Evolutionary conservation across 2,113 vertebrate species (phyloP).

Genomic region (Sander lucioperca): DNA sequence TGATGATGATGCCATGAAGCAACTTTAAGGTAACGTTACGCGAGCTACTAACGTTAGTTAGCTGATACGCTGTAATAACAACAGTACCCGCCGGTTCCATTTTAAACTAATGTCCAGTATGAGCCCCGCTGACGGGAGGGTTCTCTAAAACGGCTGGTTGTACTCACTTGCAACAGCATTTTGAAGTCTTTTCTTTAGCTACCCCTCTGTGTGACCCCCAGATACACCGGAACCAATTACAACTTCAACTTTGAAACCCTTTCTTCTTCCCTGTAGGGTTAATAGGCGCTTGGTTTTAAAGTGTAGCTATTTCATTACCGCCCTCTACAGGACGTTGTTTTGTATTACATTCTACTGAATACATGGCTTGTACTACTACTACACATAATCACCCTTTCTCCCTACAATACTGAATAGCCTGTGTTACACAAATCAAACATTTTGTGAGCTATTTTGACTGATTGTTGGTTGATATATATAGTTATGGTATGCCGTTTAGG

Average conservation of each 20-base stretch:
- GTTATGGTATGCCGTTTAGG: no score
- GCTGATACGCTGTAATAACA: not conserved
- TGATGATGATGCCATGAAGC: constrained; percentile 9
- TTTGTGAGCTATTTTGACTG: no score
- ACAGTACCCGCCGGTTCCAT: rapidly evolving
- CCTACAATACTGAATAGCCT: not conserved
- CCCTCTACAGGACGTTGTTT: not conserved
- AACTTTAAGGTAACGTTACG: constrained; percentile 9
- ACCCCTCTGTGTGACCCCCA: constrained; percentile 44
- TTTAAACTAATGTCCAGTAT: rapidly evolving
- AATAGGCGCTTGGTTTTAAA: not conserved
- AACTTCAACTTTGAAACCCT: not conserved
- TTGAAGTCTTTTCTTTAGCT: constrained; percentile 16
- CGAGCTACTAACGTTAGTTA: not conserved
- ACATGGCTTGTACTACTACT: not conserved
- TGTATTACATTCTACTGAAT: not conserved
- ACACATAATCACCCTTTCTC: not conserved
- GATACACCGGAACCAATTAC: constrained; percentile 61
- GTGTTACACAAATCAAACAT: no score
- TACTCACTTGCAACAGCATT: constrained; percentile 83
- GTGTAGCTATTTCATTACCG: not conserved
- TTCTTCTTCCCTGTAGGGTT: constrained; percentile 4
- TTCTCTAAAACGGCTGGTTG: rapidly evolving
- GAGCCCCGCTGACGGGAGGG: not conserved
- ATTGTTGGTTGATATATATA: no score